Evolutionary conservation across 2,113 vertebrate species (phyloP).

Genomic region (Oreotrochilus melanogaster): DNA sequence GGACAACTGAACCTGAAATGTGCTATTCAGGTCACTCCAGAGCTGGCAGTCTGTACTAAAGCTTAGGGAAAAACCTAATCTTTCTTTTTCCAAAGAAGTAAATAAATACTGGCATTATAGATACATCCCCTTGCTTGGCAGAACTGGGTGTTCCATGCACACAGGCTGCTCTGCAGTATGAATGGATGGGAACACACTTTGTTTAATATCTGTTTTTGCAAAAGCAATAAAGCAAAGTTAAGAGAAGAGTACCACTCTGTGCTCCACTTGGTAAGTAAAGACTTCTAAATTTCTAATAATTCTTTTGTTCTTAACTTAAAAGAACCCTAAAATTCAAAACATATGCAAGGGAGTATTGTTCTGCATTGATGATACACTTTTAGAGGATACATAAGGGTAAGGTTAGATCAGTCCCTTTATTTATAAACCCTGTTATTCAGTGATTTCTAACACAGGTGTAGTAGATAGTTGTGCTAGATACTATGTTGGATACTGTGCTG

Average conservation of each 20-base stretch:
- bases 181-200: neutral
- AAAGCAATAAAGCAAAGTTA: neutral
- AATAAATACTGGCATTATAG: neutral
- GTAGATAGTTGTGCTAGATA: neutral
- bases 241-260: neutral
- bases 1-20: neutral
- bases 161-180: neutral
- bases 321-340: neutral
- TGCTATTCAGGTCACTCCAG: neutral
- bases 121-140: neutral
- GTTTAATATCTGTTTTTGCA: neutral
- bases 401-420: neutral
- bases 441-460: neutral
- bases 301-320: neutral
- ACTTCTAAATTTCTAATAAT: neutral
- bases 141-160: neutral
- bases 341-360: neutral
- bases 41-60: fast-evolving
- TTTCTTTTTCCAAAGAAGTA: neutral
- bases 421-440: neutral
- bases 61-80: neutral
- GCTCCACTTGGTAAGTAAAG: neutral
- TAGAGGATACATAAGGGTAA: neutral
- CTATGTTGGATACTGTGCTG: neutral
- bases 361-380: neutral